A percentile compares a stretch with the other conserved stretches of the same genome.
These are phyloP conservation scores for Lagodon rhomboides DNA, from an alignment of 2,797 vertebrate species.

Conservation along the genomic window DNA sequence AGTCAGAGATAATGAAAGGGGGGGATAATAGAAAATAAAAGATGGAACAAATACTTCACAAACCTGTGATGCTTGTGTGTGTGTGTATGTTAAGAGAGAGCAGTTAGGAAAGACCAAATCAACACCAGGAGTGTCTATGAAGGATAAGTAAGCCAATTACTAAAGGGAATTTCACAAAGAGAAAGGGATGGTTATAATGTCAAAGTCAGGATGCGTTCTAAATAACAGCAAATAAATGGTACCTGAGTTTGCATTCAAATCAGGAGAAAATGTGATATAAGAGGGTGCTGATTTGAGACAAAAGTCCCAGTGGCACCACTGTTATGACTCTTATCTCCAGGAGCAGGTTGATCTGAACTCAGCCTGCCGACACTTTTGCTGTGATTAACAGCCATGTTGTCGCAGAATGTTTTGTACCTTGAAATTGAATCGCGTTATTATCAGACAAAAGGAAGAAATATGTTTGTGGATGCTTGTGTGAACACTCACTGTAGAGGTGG, in stretches of 20 bases:
- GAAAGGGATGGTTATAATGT: constrained; percentile 33
- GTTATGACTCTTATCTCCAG: constrained; percentile 70
- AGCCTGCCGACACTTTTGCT: constrained; percentile 51
- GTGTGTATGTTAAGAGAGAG: constrained; percentile 12
- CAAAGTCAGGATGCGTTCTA: constrained; percentile 12
- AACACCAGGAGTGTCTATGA: constrained; percentile 30
- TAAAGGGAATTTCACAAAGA: constrained; percentile 24
- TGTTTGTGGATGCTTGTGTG: constrained; percentile 51
- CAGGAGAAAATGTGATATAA: constrained; percentile 33
- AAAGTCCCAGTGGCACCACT: constrained; percentile 45
- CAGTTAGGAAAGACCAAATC: constrained; percentile 22
- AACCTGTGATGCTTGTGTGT: constrained; percentile 31
- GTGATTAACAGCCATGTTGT: constrained; percentile 74
- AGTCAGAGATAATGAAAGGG: constrained; percentile 56
- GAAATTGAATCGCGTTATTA: constrained; percentile 70
- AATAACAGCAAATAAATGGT: constrained; percentile 35
- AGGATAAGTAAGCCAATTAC: constrained; percentile 35
- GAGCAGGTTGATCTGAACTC: constrained; percentile 71
- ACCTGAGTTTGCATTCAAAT: constrained; percentile 28
- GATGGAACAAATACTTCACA: constrained; percentile 40
- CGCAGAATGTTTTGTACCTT: constrained; percentile 59
- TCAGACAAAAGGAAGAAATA: constrained; percentile 61
- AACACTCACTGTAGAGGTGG: constrained; percentile 45
- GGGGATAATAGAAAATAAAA: constrained; percentile 51
- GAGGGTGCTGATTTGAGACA: constrained; percentile 45